Percentiles rank a stretch among this genome's conserved stretches.
These are phyloP conservation scores for Ypsolopha scabrella DNA, from an alignment of 2,888 invertebrate species.

Conservation along the genomic window DNA sequence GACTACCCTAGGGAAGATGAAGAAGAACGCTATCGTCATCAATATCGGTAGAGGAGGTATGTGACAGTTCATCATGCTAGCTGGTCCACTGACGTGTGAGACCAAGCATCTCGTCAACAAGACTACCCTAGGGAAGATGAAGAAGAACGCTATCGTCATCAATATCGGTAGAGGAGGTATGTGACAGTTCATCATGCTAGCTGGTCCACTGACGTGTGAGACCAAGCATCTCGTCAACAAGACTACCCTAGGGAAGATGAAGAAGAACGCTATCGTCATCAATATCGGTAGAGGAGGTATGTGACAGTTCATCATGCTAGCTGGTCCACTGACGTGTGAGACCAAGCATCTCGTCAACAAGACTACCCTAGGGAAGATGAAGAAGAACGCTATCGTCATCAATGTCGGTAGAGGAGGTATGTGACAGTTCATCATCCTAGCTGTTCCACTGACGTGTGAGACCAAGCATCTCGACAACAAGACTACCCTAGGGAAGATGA, in stretches of 20 bases:
- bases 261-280: constrained; percentile 84
- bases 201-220: constrained; percentile 82
- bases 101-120: constrained; percentile 84
- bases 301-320: constrained; percentile 81
- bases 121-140: constrained; percentile 86
- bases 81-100: constrained; percentile 82
- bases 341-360: constrained; percentile 84
- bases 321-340: constrained; percentile 82
- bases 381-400: constrained; percentile 84
- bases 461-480: constrained; percentile 84
- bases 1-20: constrained; percentile 86
- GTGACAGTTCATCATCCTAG: constrained; percentile 87
- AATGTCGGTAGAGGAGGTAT: constrained; percentile 88
- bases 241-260: constrained; percentile 86
- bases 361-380: constrained; percentile 86
- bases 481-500: constrained; percentile 86
- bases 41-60: constrained; percentile 88
- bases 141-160: constrained; percentile 84
- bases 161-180: constrained; percentile 88
- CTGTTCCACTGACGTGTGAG: constrained; percentile 82
- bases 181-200: constrained; percentile 79
- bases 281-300: constrained; percentile 88
- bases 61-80: constrained; percentile 79
- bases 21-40: constrained; percentile 84
- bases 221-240: constrained; percentile 84